Conservation (phyloP, 2,797 vertebrate genomes). For the Pteronotus mesoamericanus region DNA sequence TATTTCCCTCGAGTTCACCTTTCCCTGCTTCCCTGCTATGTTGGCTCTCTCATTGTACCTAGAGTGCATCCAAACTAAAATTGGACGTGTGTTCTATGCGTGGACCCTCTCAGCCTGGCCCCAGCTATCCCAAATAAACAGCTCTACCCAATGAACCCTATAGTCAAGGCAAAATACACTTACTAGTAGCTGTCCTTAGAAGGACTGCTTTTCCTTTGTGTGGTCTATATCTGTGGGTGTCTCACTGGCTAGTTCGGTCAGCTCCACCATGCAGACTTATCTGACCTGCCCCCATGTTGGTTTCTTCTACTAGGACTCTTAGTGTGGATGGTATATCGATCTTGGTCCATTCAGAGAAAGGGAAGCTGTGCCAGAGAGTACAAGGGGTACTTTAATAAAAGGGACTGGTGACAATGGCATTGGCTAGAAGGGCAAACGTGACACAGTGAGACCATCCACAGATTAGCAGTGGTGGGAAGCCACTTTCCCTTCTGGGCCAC, state of each 20-base stretch:
- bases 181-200: not conserved
- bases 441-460: not conserved
- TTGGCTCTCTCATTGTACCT: not conserved
- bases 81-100: not conserved
- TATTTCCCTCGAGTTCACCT: not conserved
- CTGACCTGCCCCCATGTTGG: fast-evolving
- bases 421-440: not conserved
- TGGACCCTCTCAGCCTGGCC: not conserved
- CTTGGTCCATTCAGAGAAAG: not conserved
- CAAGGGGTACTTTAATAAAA: not conserved
- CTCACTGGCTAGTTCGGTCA: not conserved
- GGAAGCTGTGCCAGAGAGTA: not conserved
- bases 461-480: not conserved
- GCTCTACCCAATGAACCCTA: not conserved
- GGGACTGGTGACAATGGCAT: not conserved
- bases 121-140: not conserved
- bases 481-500: no score
- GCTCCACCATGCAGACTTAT: not conserved
- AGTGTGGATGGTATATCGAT: fast-evolving
- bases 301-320: not conserved
- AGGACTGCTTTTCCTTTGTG: not conserved
- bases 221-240: not conserved
- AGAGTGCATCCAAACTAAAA: not conserved
- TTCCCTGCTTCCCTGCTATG: not conserved
- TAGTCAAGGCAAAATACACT: not conserved